Evolutionary conservation across 1,140 invertebrate genomes (phyloP).

Genomic region (Euwallacea similis): DNA sequence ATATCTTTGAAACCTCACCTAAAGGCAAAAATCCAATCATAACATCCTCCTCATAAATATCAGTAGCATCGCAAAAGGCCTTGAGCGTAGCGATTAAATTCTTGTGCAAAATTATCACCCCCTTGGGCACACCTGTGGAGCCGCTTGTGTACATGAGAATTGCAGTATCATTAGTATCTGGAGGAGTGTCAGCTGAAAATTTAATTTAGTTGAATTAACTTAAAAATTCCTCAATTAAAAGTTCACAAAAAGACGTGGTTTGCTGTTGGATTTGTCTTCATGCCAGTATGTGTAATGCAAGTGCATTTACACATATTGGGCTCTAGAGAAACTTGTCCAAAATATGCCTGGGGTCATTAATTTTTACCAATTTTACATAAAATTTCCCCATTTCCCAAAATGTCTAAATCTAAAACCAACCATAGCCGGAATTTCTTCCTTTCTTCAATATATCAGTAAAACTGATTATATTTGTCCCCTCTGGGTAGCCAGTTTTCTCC

Average conservation of each 20-base stretch:
- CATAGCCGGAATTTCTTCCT: constrained; percentile 53
- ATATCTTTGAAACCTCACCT: constrained; percentile 7
- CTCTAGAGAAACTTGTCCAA: background rate
- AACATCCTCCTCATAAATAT: constrained; percentile 73
- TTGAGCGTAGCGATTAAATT: constrained; percentile 90
- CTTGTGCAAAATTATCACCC: constrained; percentile 81
- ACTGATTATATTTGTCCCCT: constrained; percentile 65
- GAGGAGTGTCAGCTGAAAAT: constrained; percentile 58
- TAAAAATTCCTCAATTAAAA: no score
- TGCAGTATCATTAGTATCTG: constrained; percentile 75
- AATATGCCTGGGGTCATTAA: background rate
- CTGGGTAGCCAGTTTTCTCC: constrained; percentile 68
- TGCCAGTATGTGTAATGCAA: no score
- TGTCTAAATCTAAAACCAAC: constrained; percentile 34
- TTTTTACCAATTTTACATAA: background rate
- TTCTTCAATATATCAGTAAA: constrained; percentile 62
- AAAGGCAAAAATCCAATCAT: constrained; percentile 95
- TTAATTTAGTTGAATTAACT: no score
- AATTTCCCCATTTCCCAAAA: background rate
- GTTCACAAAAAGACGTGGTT: background rate
- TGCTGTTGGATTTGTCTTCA: background rate
- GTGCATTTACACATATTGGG: constrained; percentile 8
- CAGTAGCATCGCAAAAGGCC: constrained; percentile 81
- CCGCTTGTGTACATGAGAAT: constrained; percentile 98
- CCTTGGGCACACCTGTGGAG: constrained; percentile 89